Evolutionary conservation across 1,140 invertebrate genomes (phyloP).

Genomic region (Drosophila sturtevanti): DNA sequence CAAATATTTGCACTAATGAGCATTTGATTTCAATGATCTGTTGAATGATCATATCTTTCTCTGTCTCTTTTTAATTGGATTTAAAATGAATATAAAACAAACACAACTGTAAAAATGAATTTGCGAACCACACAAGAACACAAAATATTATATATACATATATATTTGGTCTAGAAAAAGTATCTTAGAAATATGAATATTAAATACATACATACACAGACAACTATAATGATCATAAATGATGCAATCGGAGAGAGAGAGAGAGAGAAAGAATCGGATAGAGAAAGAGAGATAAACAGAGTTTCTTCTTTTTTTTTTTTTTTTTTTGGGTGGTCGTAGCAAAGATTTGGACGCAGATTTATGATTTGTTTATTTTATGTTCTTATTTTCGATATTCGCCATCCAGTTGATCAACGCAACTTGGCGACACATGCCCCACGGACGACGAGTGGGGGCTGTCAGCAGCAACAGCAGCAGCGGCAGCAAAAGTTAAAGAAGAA

Average conservation of each 20-base stretch:
- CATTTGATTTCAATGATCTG: neutral
- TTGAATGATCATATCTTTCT: slow-evolving; percentile 4
- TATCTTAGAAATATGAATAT: neutral
- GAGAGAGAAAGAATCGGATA: neutral
- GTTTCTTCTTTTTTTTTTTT: no score
- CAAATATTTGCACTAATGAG: neutral
- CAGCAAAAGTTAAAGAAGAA: neutral
- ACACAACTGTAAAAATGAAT: neutral
- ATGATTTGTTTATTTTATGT: slow-evolving; percentile 63
- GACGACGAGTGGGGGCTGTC: slow-evolving; percentile 2
- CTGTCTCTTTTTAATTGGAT: neutral
- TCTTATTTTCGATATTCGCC: slow-evolving; percentile 46
- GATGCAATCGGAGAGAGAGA: neutral
- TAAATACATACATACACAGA: neutral
- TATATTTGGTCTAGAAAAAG: neutral
- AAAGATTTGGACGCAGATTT: slow-evolving; percentile 35
- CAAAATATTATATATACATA: neutral
- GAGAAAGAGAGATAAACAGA: neutral
- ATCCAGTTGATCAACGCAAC: slow-evolving; percentile 2
- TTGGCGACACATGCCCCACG: slow-evolving; percentile 3
- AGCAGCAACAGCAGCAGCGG: neutral
- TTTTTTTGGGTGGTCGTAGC: slow-evolving; percentile 46
- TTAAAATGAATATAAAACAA: neutral
- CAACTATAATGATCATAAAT: neutral
- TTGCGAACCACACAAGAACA: no score